Evolutionary conservation across 2,113 vertebrate genomes (phyloP).

Genomic region (Ctenodactylus gundi): DNA sequence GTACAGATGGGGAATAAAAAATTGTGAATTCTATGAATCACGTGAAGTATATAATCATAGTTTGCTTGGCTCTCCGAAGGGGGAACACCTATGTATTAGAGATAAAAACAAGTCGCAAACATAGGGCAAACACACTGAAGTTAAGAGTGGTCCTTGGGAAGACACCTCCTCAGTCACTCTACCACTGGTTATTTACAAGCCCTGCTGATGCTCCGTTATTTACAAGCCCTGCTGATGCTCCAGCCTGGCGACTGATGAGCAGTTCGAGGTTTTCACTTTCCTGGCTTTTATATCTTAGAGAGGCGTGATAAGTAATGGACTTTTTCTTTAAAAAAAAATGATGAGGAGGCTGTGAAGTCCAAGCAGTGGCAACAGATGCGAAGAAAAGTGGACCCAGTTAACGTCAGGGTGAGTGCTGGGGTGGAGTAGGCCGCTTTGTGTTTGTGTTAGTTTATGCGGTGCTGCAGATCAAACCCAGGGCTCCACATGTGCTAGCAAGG

Average conservation of each 20-base stretch:
- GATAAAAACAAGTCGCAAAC: neutral
- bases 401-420: neutral
- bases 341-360: neutral
- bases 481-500: neutral
- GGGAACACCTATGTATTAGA: neutral
- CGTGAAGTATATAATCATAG: neutral
- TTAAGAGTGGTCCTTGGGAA: neutral
- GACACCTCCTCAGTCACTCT: neutral
- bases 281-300: neutral
- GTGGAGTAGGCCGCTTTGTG: neutral
- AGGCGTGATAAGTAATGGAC: too few relatives aligned
- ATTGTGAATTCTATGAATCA: neutral
- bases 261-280: neutral
- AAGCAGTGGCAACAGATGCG: neutral
- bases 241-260: neutral
- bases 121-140: neutral
- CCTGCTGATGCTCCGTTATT: neutral
- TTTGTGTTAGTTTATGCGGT: neutral
- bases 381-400: neutral
- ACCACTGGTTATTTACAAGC: neutral
- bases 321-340: neutral
- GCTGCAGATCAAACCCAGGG: neutral
- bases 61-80: neutral
- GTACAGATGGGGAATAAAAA: neutral
- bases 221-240: neutral